phyloP scores from a whole-genome alignment of 2,113 vertebrate genomes.

The Mustela nigripes region DNA sequence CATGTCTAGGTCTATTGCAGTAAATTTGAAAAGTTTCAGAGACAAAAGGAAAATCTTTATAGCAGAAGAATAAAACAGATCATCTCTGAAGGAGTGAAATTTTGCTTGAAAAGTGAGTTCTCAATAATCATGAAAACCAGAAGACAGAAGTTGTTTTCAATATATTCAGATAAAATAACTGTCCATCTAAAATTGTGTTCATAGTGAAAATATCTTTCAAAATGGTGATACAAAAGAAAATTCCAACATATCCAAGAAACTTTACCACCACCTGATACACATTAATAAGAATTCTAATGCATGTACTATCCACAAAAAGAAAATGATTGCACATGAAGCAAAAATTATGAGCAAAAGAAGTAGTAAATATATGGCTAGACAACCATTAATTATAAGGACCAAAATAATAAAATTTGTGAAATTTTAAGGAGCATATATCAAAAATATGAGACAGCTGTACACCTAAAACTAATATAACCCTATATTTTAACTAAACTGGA shows the following conservation, averaged over 20 bases:
- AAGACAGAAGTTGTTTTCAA: not conserved
- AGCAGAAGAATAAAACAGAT: not conserved
- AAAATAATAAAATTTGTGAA: not conserved
- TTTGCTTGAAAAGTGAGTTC: constrained; percentile 1
- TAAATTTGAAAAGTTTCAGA: not conserved
- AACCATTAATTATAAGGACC: not conserved
- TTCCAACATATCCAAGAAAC: not conserved
- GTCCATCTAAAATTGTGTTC: not conserved
- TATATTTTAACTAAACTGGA: not conserved
- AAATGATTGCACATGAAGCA: not conserved
- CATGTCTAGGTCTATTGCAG: not conserved
- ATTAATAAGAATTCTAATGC: not conserved
- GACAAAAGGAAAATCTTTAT: no score
- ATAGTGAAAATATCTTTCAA: not conserved
- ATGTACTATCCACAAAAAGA: not conserved
- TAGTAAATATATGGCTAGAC: not conserved
- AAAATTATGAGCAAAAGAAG: not conserved
- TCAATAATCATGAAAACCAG: not conserved
- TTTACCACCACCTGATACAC: not conserved
- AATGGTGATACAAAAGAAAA: not conserved
- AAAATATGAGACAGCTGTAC: not conserved
- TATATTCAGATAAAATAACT: not conserved
- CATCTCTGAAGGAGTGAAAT: not conserved
- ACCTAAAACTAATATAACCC: not conserved
- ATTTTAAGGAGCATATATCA: not conserved